Percentiles rank a stretch among this genome's conserved stretches.
Evolutionary conservation across 2,113 vertebrate genomes (phyloP).

Genomic region (Larimichthys crocea): DNA sequence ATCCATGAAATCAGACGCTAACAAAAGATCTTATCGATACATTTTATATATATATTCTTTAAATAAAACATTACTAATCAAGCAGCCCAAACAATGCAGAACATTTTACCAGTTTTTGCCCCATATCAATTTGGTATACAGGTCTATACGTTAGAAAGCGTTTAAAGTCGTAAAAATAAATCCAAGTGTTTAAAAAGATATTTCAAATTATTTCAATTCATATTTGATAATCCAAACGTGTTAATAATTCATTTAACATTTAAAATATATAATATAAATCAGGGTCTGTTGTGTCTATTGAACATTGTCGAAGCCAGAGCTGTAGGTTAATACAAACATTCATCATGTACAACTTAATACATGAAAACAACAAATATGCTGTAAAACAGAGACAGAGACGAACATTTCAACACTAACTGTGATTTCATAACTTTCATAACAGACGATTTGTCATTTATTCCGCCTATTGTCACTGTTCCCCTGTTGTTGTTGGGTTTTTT

Average conservation of each 20-base stretch:
- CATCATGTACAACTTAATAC: not conserved
- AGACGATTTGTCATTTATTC: not conserved
- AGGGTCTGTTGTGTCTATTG: not conserved
- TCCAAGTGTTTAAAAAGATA: not conserved
- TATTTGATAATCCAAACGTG: not conserved
- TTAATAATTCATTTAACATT: no score
- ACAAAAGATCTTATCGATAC: slow-evolving; percentile 18
- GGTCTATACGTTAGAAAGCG: not conserved
- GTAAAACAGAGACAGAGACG: not conserved
- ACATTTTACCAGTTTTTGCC: not conserved
- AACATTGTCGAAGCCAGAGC: not conserved
- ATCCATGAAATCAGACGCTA: not conserved
- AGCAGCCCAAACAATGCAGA: not conserved
- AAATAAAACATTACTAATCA: not conserved
- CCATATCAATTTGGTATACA: not conserved
- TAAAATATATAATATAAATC: not conserved
- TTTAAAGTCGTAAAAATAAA: not conserved
- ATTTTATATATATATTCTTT: not conserved
- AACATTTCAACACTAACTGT: not conserved
- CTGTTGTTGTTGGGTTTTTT: no score
- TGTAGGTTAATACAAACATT: not conserved
- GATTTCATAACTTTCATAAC: not conserved
- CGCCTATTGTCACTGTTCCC: not conserved
- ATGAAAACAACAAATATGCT: not conserved
- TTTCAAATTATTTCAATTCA: not conserved